Evolutionary conservation across 2,797 vertebrate species (phyloP).

Genomic region (Alosa sapidissima): DNA sequence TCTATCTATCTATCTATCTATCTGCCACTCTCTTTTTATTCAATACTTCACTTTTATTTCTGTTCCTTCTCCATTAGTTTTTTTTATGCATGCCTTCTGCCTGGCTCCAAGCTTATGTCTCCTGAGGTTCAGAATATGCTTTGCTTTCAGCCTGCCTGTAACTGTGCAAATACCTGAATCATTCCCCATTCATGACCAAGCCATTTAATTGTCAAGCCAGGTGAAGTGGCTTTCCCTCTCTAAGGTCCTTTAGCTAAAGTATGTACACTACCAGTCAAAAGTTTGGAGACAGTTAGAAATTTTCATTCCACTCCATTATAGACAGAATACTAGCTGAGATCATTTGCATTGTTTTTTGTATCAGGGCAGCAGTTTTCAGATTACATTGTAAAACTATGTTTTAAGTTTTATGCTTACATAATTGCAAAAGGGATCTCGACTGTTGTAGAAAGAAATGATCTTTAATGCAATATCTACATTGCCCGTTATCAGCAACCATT

Average conservation of each 20-base stretch:
- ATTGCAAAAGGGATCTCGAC: too few species aligned
- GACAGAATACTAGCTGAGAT: too few species aligned
- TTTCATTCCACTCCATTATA: too few species aligned
- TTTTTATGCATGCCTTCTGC: neutral
- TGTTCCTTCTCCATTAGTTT: neutral
- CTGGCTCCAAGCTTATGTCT: constrained; percentile 23
- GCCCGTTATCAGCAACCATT: too few species aligned
- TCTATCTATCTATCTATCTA: constrained; percentile 29
- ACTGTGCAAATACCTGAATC: neutral
- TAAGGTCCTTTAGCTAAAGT: neutral
- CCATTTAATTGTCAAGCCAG: neutral
- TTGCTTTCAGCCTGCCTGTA: neutral
- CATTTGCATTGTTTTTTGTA: too few species aligned
- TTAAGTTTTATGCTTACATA: too few species aligned
- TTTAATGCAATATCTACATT: too few species aligned
- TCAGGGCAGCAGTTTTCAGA: too few species aligned
- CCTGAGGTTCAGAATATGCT: neutral
- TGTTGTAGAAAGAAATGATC: too few species aligned
- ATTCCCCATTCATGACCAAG: neutral
- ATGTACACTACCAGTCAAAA: neutral
- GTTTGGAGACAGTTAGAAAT: too few species aligned
- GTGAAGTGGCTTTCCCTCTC: neutral
- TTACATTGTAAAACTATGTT: too few species aligned
- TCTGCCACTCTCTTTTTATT: neutral
- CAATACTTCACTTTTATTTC: neutral